Evolutionary conservation across 2,888 invertebrate genomes (phyloP).

Genomic region (Hydriomena furcata): DNA sequence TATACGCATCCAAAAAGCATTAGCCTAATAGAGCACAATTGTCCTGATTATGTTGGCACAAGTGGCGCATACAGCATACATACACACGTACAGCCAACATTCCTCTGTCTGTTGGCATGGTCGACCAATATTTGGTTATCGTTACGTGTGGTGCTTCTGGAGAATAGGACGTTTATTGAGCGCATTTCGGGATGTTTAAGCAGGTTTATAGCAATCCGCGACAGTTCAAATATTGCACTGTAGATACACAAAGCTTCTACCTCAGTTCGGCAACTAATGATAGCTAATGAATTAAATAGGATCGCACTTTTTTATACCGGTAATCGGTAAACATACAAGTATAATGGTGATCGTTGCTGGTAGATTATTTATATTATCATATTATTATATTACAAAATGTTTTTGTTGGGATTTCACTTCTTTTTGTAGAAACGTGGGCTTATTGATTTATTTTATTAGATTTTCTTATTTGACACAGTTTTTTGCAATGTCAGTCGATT

Average conservation of each 20-base stretch:
- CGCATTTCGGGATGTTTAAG: background rate
- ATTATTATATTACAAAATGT: too few species aligned
- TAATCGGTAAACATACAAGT: too few species aligned
- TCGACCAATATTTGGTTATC: slow-evolving; percentile 56
- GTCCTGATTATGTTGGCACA: slow-evolving; percentile 70
- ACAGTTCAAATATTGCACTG: slow-evolving; percentile 1
- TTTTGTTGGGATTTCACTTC: too few species aligned
- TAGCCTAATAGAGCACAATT: slow-evolving; percentile 41
- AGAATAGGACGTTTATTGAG: slow-evolving; percentile 25
- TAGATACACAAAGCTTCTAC: background rate
- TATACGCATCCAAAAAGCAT: slow-evolving; percentile 33
- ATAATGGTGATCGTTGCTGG: too few species aligned
- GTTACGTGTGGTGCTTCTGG: slow-evolving; percentile 48
- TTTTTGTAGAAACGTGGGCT: too few species aligned
- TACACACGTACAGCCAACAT: slow-evolving; percentile 51
- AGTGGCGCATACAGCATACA: slow-evolving; percentile 60
- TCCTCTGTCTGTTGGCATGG: slow-evolving; percentile 41
- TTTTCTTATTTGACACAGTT: too few species aligned
- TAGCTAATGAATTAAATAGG: too few species aligned
- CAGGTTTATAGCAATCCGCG: background rate
- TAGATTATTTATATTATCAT: too few species aligned
- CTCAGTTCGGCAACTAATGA: too few species aligned
- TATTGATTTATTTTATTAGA: too few species aligned
- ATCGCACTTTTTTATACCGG: too few species aligned
- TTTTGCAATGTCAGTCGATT: too few species aligned